Evolutionary conservation across 2,113 vertebrate species (phyloP).

Genomic region (Cairina moschata): DNA sequence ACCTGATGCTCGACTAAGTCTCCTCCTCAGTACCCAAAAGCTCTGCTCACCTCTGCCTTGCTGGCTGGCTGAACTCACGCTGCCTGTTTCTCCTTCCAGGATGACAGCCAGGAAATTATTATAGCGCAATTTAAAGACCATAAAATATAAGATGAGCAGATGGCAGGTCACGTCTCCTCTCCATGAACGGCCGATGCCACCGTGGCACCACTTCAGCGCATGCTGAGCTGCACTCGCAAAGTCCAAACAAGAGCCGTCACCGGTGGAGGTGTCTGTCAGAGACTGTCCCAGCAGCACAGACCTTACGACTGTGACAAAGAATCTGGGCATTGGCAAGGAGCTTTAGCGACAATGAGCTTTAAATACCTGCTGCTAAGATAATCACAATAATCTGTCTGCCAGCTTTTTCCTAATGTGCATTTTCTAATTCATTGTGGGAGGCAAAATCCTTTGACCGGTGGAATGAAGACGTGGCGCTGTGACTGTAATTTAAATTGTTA

Average conservation of each 20-base stretch:
- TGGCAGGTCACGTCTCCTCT: conserved; percentile 55
- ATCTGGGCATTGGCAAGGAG: conserved; percentile 42
- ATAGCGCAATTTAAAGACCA: conserved; percentile 33
- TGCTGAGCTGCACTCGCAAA: background rate
- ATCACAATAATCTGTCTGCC: conserved; percentile 69
- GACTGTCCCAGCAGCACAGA: conserved; percentile 2
- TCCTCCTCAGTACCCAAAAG: conserved; percentile 38
- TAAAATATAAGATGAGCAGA: conserved; percentile 56
- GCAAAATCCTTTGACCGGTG: conserved; percentile 57
- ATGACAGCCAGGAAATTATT: conserved; percentile 69
- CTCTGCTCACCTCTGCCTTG: conserved; percentile 7
- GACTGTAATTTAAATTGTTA: conserved; percentile 57
- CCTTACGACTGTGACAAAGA: conserved; percentile 26
- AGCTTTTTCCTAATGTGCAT: conserved; percentile 61
- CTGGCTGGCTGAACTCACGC: background rate
- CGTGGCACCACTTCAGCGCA: background rate
- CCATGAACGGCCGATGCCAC: conserved; percentile 9
- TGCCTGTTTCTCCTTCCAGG: conserved; percentile 45
- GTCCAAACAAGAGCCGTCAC: background rate
- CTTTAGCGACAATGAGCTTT: conserved; percentile 56
- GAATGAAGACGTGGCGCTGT: conserved; percentile 56
- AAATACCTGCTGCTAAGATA: conserved; percentile 68
- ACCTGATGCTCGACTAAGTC: background rate
- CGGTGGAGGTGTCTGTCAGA: conserved; percentile 4
- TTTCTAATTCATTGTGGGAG: conserved; percentile 65